phyloP scores from a whole-genome alignment of 2,113 vertebrate species.

The Fregata magnificens region DNA sequence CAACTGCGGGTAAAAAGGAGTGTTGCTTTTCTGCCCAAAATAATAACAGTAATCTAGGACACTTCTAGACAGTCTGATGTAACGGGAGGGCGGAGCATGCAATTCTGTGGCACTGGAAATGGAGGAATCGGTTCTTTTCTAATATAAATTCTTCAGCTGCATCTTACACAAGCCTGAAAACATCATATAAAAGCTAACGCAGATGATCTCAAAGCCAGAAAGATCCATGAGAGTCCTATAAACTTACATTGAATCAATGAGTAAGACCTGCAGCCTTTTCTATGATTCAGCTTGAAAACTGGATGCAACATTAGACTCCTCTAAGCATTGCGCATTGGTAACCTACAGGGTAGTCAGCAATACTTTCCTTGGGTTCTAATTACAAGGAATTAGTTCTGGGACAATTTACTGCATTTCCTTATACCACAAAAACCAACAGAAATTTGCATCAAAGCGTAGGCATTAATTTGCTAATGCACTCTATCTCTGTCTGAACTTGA shows the following conservation, averaged over 20 bases:
- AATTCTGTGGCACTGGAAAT: not conserved
- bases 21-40: not conserved
- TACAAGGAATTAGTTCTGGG: not conserved
- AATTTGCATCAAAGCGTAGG: not conserved
- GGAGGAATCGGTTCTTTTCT: not conserved
- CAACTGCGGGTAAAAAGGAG: not conserved
- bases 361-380: not conserved
- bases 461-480: not conserved
- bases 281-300: not conserved
- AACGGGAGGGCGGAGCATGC: not conserved
- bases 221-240: not conserved
- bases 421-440: not conserved
- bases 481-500: not conserved
- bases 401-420: not conserved
- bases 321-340: not conserved
- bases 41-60: conserved; percentile 17
- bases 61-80: not conserved
- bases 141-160: not conserved
- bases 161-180: not conserved
- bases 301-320: not conserved
- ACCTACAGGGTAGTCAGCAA: not conserved
- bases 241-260: not conserved
- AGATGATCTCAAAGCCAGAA: not conserved
- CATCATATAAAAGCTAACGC: not conserved
- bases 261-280: not conserved